Percentiles rank a stretch among this genome's conserved stretches.
phyloP scores from a whole-genome alignment of 2,113 vertebrate genomes.

The Emydocephalus ijimae region DNA sequence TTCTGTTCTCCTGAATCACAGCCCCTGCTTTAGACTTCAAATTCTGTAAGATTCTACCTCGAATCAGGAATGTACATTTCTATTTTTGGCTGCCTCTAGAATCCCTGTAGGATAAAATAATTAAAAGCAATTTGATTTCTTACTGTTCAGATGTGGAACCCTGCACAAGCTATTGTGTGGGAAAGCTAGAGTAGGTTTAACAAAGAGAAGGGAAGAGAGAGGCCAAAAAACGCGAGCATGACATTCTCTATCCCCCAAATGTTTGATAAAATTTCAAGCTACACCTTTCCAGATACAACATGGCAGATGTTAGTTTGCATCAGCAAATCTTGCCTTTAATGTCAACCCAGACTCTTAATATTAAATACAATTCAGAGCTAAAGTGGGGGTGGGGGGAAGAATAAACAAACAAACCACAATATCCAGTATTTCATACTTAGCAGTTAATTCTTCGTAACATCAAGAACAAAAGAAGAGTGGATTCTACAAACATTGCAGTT shows the following conservation, averaged over 20 bases:
- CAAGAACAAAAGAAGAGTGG: constrained; percentile 50
- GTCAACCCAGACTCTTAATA: constrained; percentile 60
- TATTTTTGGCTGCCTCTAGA: background rate
- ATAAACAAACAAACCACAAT: constrained; percentile 40
- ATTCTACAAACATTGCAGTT: constrained; percentile 62
- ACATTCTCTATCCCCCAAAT: background rate
- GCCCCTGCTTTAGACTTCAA: background rate
- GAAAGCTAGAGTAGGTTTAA: background rate
- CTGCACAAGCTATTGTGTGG: background rate
- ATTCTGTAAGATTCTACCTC: background rate
- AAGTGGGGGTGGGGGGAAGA: constrained; percentile 4
- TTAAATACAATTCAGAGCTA: constrained; percentile 64
- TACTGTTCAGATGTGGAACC: background rate
- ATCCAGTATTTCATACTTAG: constrained; percentile 46
- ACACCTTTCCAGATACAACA: constrained; percentile 41
- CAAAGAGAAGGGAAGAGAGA: background rate
- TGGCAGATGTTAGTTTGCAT: constrained; percentile 39
- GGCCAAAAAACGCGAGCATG: background rate
- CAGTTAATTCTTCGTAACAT: constrained; percentile 60
- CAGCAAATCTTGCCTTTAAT: constrained; percentile 63
- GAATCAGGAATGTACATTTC: background rate
- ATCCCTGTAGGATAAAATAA: background rate
- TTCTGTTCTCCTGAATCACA: background rate
- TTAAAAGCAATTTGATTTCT: background rate
- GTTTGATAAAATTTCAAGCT: background rate